These are phyloP conservation scores for Columbina picui DNA, from an alignment of 2,113 vertebrate species.

Conservation along the genomic window DNA sequence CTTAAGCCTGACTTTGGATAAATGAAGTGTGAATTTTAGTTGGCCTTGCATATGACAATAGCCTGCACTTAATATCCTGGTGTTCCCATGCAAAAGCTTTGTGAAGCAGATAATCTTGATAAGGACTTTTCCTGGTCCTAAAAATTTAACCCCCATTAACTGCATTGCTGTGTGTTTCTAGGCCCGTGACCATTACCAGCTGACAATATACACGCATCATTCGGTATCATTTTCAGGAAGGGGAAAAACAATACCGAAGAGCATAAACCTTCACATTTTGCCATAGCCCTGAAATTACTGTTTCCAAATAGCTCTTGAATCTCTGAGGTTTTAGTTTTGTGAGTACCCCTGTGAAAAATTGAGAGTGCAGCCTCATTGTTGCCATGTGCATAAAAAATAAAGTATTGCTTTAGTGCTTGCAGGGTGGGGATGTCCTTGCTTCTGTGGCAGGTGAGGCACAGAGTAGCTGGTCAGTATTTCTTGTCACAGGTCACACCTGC, in stretches of 20 bases:
- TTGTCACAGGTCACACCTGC: not conserved
- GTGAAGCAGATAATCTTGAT: not conserved
- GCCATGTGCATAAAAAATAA: not conserved
- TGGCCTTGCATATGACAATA: not conserved
- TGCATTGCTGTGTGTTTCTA: not conserved
- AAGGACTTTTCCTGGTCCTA: not conserved
- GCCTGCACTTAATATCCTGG: not conserved
- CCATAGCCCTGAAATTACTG: not conserved
- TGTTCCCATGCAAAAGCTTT: not conserved
- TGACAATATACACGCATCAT: no score
- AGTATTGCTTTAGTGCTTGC: not conserved
- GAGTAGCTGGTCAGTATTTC: not conserved
- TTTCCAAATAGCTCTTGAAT: not conserved
- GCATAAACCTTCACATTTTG: not conserved
- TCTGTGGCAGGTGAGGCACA: not conserved
- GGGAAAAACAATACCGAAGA: not conserved
- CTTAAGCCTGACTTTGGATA: not conserved
- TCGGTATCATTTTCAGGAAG: not conserved
- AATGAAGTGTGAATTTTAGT: not conserved
- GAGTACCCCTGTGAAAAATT: not conserved
- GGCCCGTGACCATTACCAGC: not conserved
- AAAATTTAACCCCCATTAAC: fast-evolving
- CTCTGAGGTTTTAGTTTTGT: not conserved
- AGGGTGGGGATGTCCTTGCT: not conserved
- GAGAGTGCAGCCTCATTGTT: not conserved